Base-by-base conservation (phyloP, 2,888 invertebrate genomes). In the Strigamia maritima region DNA sequence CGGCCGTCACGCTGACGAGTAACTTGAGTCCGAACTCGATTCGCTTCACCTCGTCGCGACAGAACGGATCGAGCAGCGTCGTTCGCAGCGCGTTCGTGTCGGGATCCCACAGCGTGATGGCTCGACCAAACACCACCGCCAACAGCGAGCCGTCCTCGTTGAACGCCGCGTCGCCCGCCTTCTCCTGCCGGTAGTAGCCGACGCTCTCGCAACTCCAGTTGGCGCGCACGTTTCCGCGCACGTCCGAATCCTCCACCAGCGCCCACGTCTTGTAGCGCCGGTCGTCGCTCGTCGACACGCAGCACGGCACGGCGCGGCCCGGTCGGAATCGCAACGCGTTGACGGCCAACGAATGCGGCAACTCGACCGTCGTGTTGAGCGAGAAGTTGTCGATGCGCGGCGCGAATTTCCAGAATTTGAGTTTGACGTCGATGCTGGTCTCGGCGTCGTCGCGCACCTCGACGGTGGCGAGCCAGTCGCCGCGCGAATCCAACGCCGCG, bases 111-210 rank as follows among this genome's bases (percentile, higher is more conserved):
- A 92, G 85, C 0, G 93, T 93, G 75, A 93, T 84, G 10, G 89
- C 88, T 26, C 89, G 87, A 35, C 88, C 90, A 86, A 91, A 94
- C 12, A 90, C 90, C 16, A 92, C 91, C 6, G 90, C 92, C 65
- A 94, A 84, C 28, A 93, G 84, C 0, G 93, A 92, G n/a, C 93
- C 93, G 85, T 94, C 94, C 80, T 89, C 87, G 0, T 92, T 91
- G 85, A 93, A 93, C 74, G 89, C 89, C 2, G 90, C 87, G 60
- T 89, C 88, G 24, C 88, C 87, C 26, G 91, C 88, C 0, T 88
- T 85, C 22, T 90, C 84, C 81, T 90, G 87, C 77, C 90, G 88
- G 83, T 92, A 93, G 80, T 86, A 89, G 0, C 90, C 90, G 26
- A 89, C 87, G 35, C 89, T 89, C 40, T 89, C 87, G 84, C 92